Conservation (phyloP, 2,888 invertebrate genomes). For the Hybos culiciformis region DNA sequence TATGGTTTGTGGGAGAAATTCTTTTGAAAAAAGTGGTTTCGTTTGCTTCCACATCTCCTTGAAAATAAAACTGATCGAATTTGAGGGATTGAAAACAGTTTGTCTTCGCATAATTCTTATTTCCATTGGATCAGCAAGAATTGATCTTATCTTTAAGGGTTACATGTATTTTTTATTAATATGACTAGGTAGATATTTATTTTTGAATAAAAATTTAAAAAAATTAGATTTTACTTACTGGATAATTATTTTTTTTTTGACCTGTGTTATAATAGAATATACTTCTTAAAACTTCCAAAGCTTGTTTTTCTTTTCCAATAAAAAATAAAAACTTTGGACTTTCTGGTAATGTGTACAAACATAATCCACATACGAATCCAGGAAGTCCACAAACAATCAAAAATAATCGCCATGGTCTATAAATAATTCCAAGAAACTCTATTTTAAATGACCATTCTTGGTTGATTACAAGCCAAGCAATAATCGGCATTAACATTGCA, state of each 20-base stretch:
- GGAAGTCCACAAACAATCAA: slow-evolving; percentile 28
- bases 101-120: background rate
- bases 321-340: slow-evolving; percentile 29
- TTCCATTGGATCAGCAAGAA: slow-evolving; percentile 2
- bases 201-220: background rate
- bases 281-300: slow-evolving; percentile 21
- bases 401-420: slow-evolving; percentile 30
- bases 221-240: slow-evolving; percentile 14
- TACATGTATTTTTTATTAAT: background rate
- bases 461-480: slow-evolving; percentile 30
- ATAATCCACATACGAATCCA: slow-evolving; percentile 23
- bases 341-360: slow-evolving; percentile 27
- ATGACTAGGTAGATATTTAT: background rate
- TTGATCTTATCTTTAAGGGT: too few relatives aligned
- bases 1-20: slow-evolving; percentile 23
- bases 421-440: slow-evolving; percentile 21
- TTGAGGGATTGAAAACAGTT: background rate
- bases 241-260: slow-evolving; percentile 17
- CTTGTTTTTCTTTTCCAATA: slow-evolving; percentile 21
- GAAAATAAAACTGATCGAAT: slow-evolving; percentile 14
- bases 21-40: slow-evolving; percentile 25
- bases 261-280: slow-evolving; percentile 24
- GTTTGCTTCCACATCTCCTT: slow-evolving; percentile 30
- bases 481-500: slow-evolving; percentile 26
- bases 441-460: slow-evolving; percentile 25